These are phyloP conservation scores for Bombus vancouverensis DNA, from an alignment of 1,140 invertebrate species.

Conservation along the genomic window DNA sequence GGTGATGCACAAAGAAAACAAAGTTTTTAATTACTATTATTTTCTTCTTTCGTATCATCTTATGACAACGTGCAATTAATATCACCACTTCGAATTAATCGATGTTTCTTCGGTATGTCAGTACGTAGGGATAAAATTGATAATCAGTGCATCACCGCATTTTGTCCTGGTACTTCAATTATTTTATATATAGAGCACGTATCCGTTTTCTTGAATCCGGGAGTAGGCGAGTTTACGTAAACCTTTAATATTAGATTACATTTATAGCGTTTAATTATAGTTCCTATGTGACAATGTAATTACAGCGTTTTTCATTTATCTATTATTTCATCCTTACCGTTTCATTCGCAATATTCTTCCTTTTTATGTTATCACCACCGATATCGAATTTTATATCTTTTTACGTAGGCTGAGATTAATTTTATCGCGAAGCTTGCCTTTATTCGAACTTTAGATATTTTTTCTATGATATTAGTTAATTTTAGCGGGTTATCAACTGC, in stretches of 20 bases:
- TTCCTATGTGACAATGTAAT: neutral
- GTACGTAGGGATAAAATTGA: neutral
- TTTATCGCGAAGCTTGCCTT: neutral
- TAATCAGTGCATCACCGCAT: conserved; percentile 14
- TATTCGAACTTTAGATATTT: neutral
- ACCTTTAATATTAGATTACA: neutral
- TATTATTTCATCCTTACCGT: neutral
- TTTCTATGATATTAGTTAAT: neutral
- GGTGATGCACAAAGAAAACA: conserved; percentile 13
- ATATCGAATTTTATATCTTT: neutral
- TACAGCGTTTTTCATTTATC: neutral
- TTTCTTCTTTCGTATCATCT: neutral
- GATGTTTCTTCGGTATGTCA: neutral
- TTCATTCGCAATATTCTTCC: neutral
- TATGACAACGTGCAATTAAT: neutral
- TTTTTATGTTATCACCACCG: neutral
- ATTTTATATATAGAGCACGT: conserved; percentile 5
- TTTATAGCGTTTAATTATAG: conserved; percentile 11
- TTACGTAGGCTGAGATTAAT: neutral
- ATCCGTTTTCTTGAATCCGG: conserved; percentile 16
- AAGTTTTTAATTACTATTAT: neutral
- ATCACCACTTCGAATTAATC: neutral
- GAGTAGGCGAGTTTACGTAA: conserved; percentile 44
- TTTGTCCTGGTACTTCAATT: neutral
- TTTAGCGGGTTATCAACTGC: neutral